Evolutionary conservation across 2,888 invertebrate species (phyloP), one percentile per base, ranked within the genome.

Genomic region (Drosophila acutilabella): DNA sequence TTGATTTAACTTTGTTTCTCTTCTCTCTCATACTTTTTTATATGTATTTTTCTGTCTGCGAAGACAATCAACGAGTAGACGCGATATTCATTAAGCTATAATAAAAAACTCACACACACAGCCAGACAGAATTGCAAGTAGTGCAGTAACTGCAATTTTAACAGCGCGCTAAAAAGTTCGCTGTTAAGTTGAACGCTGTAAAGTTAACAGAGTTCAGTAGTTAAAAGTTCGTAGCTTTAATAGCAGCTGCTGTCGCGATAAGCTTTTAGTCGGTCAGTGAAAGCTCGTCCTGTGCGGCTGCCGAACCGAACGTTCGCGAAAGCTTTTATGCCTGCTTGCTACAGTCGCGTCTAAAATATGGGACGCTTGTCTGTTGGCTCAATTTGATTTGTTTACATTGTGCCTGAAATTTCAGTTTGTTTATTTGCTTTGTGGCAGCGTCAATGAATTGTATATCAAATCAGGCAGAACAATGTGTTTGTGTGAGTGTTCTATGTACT

Each of bases 1-100:
- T 79, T 88, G 78, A 89, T 88, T 88, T 88, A 89, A 73, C 57
- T 67, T 74, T 45, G 36, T 44, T 42, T 47, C 51, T 52, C 18
- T 45, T 4, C 18, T 16, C 26, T 7, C n/a, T 8, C 30, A 36
- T 45, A 14, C 20, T 13, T 2, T 33, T 42, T 30, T 38, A 11
- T 11, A 26, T 50, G 7, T 54, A 26, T 44, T 53, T 40, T 53
- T 36, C 58, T 58, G 87, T 89, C 88, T 89, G 81, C 40, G 73
- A 89, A 88, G 86, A 88, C 89, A 88, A 88, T 88, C 89, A 83
- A 76, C 87, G 71, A 60, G 66, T 64, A 58, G 54, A 50, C 70
- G 54, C 26, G 56, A 47, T 67, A 60, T 48, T 83, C 67, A 83
- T 86, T 81, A 68, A 70, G 72, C 54, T 64, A 44, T 18, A 23